Evolutionary conservation across 2,113 vertebrate species (phyloP).

Genomic region (Sialia sialis): DNA sequence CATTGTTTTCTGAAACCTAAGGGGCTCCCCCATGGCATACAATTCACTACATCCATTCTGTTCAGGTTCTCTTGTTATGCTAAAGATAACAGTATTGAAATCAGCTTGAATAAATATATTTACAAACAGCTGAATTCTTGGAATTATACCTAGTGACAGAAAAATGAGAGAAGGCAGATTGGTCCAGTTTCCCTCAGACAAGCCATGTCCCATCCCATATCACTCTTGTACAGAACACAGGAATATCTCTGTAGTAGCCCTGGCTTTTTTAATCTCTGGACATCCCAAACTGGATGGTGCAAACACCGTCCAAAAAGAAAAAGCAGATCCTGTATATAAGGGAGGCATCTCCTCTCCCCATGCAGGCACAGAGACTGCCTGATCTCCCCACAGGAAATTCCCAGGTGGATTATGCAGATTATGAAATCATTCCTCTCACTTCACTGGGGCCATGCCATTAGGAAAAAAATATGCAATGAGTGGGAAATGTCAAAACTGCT

Average conservation of each 20-base stretch:
- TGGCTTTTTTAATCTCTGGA: background rate
- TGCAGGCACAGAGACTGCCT: background rate
- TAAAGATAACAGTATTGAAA: background rate
- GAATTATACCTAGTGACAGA: background rate
- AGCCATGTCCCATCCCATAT: background rate
- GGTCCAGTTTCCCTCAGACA: background rate
- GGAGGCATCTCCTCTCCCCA: background rate
- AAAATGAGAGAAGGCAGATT: background rate
- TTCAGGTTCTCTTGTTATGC: background rate
- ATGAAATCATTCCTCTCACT: background rate
- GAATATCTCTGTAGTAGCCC: background rate
- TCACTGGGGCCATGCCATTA: background rate
- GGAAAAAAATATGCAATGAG: background rate
- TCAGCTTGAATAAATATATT: background rate
- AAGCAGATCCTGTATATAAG: fast-evolving
- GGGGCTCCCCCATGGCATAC: background rate
- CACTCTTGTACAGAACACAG: background rate
- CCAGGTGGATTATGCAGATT: background rate
- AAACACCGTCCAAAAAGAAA: background rate
- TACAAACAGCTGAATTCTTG: background rate
- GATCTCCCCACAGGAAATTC: background rate
- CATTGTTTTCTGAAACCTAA: background rate
- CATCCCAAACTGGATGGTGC: background rate
- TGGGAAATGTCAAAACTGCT: background rate
- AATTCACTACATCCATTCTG: background rate